Evolutionary conservation across 2,888 invertebrate species (phyloP).

Genomic region (Ectemnius continuus): DNA sequence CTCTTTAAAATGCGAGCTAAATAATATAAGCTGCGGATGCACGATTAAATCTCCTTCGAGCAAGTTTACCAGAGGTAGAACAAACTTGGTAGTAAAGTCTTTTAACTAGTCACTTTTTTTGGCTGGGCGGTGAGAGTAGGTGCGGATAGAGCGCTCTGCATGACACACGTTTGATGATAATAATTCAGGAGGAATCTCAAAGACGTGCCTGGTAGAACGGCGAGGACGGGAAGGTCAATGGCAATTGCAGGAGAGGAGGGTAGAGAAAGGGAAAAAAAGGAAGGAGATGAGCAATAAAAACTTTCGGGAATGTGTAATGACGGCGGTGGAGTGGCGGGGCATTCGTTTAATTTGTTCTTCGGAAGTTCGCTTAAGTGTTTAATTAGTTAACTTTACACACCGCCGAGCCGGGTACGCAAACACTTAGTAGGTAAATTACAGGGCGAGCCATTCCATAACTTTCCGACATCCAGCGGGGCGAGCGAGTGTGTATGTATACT

Average conservation of each 20-base stretch:
- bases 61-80: constrained; percentile 30
- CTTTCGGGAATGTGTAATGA: constrained; percentile 64
- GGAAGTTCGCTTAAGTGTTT: constrained; percentile 70
- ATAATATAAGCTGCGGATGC: constrained; percentile 26
- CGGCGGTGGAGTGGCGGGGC: constrained; percentile 51
- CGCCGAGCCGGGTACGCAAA: constrained; percentile 66
- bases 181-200: constrained; percentile 33
- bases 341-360: constrained; percentile 69
- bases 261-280: too few relatives aligned
- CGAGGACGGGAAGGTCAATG: constrained; percentile 6
- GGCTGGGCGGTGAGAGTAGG: background rate
- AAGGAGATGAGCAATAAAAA: constrained; percentile 57
- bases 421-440: constrained; percentile 74
- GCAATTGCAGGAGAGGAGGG: background rate
- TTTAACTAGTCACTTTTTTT: constrained; percentile 13
- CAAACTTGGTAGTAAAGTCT: constrained; percentile 18
- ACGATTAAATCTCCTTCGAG: constrained; percentile 40
- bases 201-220: constrained; percentile 1
- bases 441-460: constrained; percentile 71
- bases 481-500: constrained; percentile 45
- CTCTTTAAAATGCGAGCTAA: constrained; percentile 16
- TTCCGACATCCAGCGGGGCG: constrained; percentile 58
- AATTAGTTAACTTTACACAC: constrained; percentile 72
- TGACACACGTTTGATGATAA: constrained; percentile 34
- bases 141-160: constrained; percentile 5